Evolutionary conservation across 2,113 vertebrate species (phyloP).

Genomic region (Eurypyga helias): DNA sequence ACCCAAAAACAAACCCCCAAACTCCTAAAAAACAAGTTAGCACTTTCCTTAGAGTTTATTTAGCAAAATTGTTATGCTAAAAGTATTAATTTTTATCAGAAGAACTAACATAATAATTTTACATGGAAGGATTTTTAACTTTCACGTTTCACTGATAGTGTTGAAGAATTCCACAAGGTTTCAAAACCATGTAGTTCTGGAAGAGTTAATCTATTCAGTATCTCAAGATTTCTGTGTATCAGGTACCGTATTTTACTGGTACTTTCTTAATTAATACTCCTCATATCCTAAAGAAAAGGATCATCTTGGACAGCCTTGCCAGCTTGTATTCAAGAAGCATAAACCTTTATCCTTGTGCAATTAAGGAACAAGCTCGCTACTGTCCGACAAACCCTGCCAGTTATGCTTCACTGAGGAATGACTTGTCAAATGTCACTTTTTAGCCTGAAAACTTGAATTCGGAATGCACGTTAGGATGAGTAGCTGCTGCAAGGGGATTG

Average conservation of each 20-base stretch:
- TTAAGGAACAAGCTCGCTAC: conserved; percentile 21
- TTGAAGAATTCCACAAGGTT: neutral
- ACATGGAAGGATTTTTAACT: neutral
- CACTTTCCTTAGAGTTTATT: neutral
- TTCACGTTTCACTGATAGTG: neutral
- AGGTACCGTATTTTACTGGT: neutral
- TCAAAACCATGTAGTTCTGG: neutral
- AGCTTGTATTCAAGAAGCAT: neutral
- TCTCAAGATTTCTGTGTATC: neutral
- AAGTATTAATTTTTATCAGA: neutral
- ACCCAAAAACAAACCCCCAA: too few species aligned
- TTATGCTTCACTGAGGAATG: neutral
- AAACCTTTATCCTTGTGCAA: conserved; percentile 13
- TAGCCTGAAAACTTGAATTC: neutral
- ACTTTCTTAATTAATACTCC: neutral
- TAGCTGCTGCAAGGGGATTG: neutral
- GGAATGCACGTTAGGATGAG: conserved; percentile 18
- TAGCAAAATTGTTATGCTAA: neutral
- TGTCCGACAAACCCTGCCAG: neutral
- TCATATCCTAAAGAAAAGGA: neutral
- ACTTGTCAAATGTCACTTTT: conserved; percentile 39
- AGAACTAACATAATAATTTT: neutral
- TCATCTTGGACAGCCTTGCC: neutral
- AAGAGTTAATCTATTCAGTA: neutral
- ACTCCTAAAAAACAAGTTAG: neutral